Percentiles rank a stretch among this genome's conserved stretches.
These are phyloP conservation scores for Cataglyphis albicans DNA, from an alignment of 2,888 invertebrate genomes.

Conservation along the genomic window DNA sequence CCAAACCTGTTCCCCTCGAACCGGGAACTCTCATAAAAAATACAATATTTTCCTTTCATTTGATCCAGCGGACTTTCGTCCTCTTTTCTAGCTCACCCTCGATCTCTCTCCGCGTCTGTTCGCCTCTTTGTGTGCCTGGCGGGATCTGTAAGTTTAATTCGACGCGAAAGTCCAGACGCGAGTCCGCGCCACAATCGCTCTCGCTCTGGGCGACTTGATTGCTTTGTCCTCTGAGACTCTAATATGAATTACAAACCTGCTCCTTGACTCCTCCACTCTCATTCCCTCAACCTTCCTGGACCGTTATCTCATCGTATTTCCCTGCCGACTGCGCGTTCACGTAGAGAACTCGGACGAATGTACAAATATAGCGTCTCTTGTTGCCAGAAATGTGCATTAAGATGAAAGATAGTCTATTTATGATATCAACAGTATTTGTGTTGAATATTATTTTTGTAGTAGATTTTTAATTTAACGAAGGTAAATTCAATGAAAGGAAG, in stretches of 20 bases:
- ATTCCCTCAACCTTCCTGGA: slow-evolving; percentile 9
- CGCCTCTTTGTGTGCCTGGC: slow-evolving; percentile 59
- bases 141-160: slow-evolving; percentile 79
- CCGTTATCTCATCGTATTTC: slow-evolving; percentile 38
- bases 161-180: slow-evolving; percentile 69
- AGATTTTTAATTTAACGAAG: neutral
- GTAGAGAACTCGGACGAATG: slow-evolving; percentile 4
- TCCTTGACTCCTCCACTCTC: slow-evolving; percentile 49
- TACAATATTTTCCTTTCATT: slow-evolving; percentile 73
- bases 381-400: slow-evolving; percentile 29
- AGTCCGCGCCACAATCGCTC: slow-evolving; percentile 50
- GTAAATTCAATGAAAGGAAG: neutral
- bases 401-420: slow-evolving; percentile 4
- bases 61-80: slow-evolving; percentile 28
- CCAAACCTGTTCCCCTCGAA: slow-evolving; percentile 9
- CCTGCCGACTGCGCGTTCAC: slow-evolving; percentile 31
- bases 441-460: neutral
- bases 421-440: neutral
- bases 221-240: slow-evolving; percentile 74
- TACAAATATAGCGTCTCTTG: slow-evolving; percentile 18
- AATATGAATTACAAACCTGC: slow-evolving; percentile 77
- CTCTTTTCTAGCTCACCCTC: neutral
- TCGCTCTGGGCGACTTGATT: slow-evolving; percentile 70
- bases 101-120: slow-evolving; percentile 26
- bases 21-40: slow-evolving; percentile 66